A percentile compares a stretch with the other conserved stretches of the same genome.
These are phyloP conservation scores for Pollicipes pollicipes DNA, from an alignment of 1,140 invertebrate genomes.

Conservation along the genomic window DNA sequence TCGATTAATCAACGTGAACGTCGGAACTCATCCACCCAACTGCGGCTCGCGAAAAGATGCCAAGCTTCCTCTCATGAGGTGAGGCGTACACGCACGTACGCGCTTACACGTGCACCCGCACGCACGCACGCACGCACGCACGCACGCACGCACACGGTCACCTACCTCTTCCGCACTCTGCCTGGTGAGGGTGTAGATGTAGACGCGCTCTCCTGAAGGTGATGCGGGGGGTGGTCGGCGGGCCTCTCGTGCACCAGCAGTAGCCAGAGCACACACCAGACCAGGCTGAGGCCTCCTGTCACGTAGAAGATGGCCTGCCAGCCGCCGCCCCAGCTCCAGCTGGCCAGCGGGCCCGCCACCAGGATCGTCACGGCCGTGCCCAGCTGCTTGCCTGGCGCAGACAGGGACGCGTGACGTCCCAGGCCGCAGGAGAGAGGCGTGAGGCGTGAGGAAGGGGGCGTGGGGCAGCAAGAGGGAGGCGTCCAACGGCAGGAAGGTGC, in stretches of 20 bases:
- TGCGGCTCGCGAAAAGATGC: too few species aligned
- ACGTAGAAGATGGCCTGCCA: slow-evolving; percentile 73
- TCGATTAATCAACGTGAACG: too few species aligned
- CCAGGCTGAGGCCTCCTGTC: slow-evolving; percentile 50
- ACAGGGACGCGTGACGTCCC: too few species aligned
- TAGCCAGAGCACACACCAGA: slow-evolving; percentile 74
- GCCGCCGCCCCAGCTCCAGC: slow-evolving; percentile 35
- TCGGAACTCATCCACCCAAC: too few species aligned
- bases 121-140: background rate
- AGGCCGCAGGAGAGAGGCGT: too few species aligned
- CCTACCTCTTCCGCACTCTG: background rate
- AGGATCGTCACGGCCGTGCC: slow-evolving; percentile 67
- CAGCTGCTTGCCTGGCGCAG: slow-evolving; percentile 50
- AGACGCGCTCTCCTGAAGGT: slow-evolving; percentile 46
- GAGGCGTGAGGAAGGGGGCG: too few species aligned
- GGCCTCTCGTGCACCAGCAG: slow-evolving; percentile 69
- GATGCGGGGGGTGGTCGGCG: slow-evolving; percentile 65
- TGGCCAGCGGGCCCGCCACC: slow-evolving; percentile 56
- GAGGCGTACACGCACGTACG: too few species aligned
- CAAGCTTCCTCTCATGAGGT: too few species aligned
- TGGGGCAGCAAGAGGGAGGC: too few species aligned
- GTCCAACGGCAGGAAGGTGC: too few species aligned
- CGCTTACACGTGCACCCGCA: too few species aligned
- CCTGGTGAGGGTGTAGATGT: slow-evolving; percentile 10
- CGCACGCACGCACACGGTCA: background rate